Evolutionary conservation across 23 tunicate genomes (phyloP).

Genomic region (Trididemnum clinides): DNA sequence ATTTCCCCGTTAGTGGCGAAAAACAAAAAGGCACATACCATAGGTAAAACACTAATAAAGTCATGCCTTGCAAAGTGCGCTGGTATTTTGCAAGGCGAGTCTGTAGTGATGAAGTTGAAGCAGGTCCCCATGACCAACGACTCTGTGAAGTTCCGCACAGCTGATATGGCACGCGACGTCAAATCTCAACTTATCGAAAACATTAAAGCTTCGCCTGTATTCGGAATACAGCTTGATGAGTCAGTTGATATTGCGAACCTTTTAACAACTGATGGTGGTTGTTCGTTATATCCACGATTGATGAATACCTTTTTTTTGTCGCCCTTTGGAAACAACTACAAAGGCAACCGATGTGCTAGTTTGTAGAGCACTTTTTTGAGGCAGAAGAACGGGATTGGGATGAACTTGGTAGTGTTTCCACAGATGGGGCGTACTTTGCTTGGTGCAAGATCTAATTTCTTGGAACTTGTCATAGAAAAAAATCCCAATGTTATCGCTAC

Average conservation of each 20-base stretch:
- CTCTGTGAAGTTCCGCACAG: constrained; percentile 16
- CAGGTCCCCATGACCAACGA: constrained; percentile 54
- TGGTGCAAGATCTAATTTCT: constrained; percentile 22
- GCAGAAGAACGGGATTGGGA: constrained; percentile 3
- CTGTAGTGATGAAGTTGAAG: neutral
- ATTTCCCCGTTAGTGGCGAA: constrained; percentile 8
- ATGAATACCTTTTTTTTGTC: constrained; percentile 35
- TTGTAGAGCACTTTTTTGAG: constrained; percentile 9
- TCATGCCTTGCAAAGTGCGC: constrained; percentile 37
- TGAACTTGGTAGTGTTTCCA: constrained; percentile 26
- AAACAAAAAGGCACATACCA: constrained; percentile 40
- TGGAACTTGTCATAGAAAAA: constrained; percentile 20
- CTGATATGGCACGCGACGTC: constrained; percentile 50
- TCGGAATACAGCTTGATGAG: constrained; percentile 62
- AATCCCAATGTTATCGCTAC: constrained; percentile 26
- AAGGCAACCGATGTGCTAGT: constrained; percentile 44
- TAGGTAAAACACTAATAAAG: constrained; percentile 32
- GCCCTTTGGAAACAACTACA: constrained; percentile 60
- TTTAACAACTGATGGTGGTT: constrained; percentile 37
- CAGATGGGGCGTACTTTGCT: constrained; percentile 37
- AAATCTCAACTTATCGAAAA: constrained; percentile 48
- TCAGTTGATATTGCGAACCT: constrained; percentile 55
- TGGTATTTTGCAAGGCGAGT: constrained; percentile 46
- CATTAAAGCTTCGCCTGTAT: constrained; percentile 51
- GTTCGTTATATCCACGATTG: constrained; percentile 49